These are phyloP conservation scores for Eptesicus fuscus DNA, from an alignment of 2,113 vertebrate species.

Conservation along the genomic window DNA sequence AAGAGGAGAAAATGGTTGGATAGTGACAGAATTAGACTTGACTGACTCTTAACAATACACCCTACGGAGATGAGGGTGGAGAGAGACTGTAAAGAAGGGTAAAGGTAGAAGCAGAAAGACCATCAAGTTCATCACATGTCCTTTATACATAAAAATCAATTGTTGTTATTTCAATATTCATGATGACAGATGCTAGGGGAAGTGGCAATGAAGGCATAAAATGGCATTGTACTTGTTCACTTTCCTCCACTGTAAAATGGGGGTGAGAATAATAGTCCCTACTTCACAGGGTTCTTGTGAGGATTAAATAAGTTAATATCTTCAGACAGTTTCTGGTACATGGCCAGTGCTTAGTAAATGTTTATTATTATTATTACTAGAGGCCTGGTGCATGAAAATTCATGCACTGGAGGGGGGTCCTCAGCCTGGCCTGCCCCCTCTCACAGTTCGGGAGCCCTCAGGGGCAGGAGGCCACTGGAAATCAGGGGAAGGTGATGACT, in stretches of 20 bases:
- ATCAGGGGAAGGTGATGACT: too few species aligned
- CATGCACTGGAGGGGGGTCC: too few species aligned
- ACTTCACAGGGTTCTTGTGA: not conserved
- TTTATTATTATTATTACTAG: not conserved
- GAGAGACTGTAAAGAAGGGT: not conserved
- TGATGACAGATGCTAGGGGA: not conserved
- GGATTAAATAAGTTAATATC: not conserved
- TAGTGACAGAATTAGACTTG: not conserved
- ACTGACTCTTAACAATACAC: not conserved
- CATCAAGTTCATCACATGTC: too few species aligned
- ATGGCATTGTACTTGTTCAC: not conserved
- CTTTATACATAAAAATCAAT: too few species aligned
- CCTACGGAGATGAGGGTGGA: not conserved
- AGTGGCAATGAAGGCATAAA: not conserved
- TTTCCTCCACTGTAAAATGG: not conserved
- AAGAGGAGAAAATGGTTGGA: not conserved
- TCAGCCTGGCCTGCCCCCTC: too few species aligned
- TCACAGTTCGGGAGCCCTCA: too few species aligned
- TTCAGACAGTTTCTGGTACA: not conserved
- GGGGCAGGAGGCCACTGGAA: too few species aligned
- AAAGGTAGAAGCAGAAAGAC: not conserved
- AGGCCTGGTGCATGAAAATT: too few species aligned
- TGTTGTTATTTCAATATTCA: not conserved
- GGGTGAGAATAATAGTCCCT: not conserved
- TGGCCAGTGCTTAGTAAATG: not conserved